Conservation (phyloP, 2,797 vertebrate species). For the Aulostomus chinensis region DNA sequence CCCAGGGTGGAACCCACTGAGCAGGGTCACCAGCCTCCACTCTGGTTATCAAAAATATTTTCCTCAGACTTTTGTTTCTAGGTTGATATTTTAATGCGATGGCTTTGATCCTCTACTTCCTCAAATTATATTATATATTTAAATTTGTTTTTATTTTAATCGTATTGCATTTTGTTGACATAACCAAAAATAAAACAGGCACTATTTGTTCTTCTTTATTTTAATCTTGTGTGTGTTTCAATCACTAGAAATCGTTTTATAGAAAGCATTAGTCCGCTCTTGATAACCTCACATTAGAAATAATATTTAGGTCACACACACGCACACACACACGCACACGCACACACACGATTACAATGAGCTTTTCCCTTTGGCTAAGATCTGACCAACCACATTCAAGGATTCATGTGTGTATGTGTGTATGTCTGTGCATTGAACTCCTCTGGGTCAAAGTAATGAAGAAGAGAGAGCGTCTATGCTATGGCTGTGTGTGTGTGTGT, state of each 20-base stretch:
- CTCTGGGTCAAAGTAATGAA: slow-evolving; percentile 3
- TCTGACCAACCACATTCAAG: slow-evolving; percentile 14
- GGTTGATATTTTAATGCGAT: too few relatives aligned
- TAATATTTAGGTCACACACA: slow-evolving; percentile 58
- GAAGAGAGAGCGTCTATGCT: not conserved
- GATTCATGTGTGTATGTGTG: not conserved
- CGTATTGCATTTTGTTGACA: not conserved
- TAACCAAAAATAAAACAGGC: too few relatives aligned
- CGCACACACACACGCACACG: not conserved
- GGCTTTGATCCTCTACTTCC: too few relatives aligned
- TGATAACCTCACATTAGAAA: slow-evolving; percentile 54
- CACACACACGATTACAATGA: slow-evolving; percentile 9
- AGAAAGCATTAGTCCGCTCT: slow-evolving; percentile 52
- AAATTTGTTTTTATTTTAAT: not conserved
- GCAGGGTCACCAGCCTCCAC: too few relatives aligned
- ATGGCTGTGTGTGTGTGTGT: not conserved
- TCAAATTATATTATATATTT: not conserved
- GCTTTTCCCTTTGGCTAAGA: slow-evolving; percentile 31
- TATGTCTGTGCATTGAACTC: slow-evolving; percentile 16
- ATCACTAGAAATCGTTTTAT: slow-evolving; percentile 58
- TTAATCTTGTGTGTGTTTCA: slow-evolving; percentile 25
- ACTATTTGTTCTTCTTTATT: slow-evolving; percentile 2
- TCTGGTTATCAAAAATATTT: too few relatives aligned
- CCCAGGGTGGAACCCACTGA: too few relatives aligned
- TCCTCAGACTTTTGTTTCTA: too few relatives aligned